A percentile compares a stretch with the other conserved stretches of the same genome.
Conservation (phyloP, 2,888 invertebrate species). For the Hyposoter dolosus region DNA sequence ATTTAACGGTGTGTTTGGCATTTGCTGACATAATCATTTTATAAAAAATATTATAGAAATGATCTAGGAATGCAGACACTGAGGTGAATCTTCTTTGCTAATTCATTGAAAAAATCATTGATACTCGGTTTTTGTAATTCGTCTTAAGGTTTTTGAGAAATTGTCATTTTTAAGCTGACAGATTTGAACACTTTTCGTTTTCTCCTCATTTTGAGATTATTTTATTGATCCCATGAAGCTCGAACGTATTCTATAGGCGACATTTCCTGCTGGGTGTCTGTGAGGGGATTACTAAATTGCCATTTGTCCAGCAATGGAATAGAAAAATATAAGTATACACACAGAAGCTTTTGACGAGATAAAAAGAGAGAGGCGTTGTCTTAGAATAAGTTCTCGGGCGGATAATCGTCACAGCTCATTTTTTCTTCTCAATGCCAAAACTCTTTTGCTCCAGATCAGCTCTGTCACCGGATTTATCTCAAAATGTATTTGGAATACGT, state of each 20-base stretch:
- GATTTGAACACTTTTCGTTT: not conserved
- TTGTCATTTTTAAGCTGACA: constrained; percentile 7
- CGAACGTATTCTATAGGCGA: not conserved
- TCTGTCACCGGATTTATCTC: constrained; percentile 1
- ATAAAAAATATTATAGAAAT: not conserved
- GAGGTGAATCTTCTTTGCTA: not conserved
- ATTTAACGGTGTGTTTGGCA: not conserved
- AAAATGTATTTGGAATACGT: constrained; percentile 4
- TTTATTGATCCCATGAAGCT: not conserved
- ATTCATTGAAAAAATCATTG: not conserved
- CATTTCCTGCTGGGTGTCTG: constrained; percentile 1
- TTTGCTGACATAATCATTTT: no score
- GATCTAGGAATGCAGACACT: not conserved
- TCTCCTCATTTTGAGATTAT: constrained; percentile 19
- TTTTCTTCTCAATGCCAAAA: constrained; percentile 60
- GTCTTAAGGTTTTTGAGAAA: constrained; percentile 11
- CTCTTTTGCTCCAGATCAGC: not conserved
- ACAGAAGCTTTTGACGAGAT: not conserved
- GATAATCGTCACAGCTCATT: constrained; percentile 77
- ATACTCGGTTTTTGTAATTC: not conserved
- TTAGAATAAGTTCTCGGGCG: constrained; percentile 76
- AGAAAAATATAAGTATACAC: constrained; percentile 9
- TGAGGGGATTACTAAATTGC: constrained; percentile 35
- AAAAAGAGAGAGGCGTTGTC: constrained; percentile 75
- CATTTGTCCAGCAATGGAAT: not conserved